Evolutionary conservation across 1,140 invertebrate genomes (phyloP), one percentile per base, ranked within the genome.

Genomic region (Thaumetopoea pityocampa): DNA sequence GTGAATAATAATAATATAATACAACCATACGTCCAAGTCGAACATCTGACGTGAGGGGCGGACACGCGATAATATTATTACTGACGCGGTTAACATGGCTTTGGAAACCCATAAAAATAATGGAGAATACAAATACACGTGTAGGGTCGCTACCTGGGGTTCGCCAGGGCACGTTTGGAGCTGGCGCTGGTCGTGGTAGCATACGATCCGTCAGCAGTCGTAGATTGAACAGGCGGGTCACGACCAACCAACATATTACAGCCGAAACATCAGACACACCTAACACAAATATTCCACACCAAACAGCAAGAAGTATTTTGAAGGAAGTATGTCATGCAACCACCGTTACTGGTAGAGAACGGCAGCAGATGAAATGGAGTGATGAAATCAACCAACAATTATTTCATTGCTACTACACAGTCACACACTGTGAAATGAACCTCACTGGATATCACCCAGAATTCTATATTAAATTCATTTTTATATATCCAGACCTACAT

Each of bases 351-450:
- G 46, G 29, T 12, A 55, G 30, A 37, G 16, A 12, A 10, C 22
- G 42, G 17, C 44, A 51, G 30, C 24, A 35, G 16, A 51, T 52
- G 45, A 51, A 41, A 17, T 51, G 54, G 53, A 57, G 34, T 6
- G 24, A 48, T 11, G 28, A 51, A 36, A 41, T 51, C 12, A 57
- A 51, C 10, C 28, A 14, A 30, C 32, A 56, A 26, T 40, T 56
- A 6, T 32, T 54, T 22, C 44, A 24, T 11, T 45, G 36, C 16
- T 53, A 43, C 38, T 47, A 47, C 22, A 22, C 15, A 15, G 37
- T 51, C 4, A 56, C 48, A 16, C 5, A 30, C 0, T 27, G 14
- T 6, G 53, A 48, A 36, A 51, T 38, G 4, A 30, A 38, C 11
- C 12, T 24, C 4, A 47, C 48, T 1, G 23, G n/a, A 1, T 51